A percentile compares a stretch with the other conserved stretches of the same genome.
Evolutionary conservation across 2,888 invertebrate species (phyloP).

Genomic region (Gymnoscelis rufifasciata): DNA sequence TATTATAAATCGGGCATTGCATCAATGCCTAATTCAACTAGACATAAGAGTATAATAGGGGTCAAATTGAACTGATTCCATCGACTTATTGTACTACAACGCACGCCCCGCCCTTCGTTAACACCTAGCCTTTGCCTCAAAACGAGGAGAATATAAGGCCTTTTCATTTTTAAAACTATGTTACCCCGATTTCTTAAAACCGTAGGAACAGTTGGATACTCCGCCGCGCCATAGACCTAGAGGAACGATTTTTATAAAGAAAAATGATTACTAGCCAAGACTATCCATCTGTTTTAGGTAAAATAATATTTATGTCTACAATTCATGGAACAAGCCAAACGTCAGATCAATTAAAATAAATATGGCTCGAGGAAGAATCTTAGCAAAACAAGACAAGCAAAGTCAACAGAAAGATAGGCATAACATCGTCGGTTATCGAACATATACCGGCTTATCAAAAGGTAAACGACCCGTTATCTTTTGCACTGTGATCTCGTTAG

Average conservation of each 20-base stretch:
- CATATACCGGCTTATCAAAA: no score
- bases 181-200: conserved; percentile 7
- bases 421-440: no score
- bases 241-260: background rate
- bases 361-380: conserved; percentile 1
- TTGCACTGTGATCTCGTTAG: no score
- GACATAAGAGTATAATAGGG: conserved; percentile 34
- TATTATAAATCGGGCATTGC: conserved; percentile 38
- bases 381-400: background rate
- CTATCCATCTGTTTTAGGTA: no score
- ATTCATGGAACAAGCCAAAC: background rate
- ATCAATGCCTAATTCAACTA: conserved; percentile 54
- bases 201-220: background rate
- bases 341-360: conserved; percentile 12
- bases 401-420: no score
- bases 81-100: conserved; percentile 23
- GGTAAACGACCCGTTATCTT: no score
- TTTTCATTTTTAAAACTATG: conserved; percentile 14
- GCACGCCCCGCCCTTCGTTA: conserved; percentile 9
- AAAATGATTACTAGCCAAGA: background rate
- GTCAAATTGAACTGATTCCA: conserved; percentile 31
- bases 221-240: background rate
- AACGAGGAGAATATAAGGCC: conserved; percentile 6
- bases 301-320: no score
- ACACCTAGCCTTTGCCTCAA: conserved; percentile 9